phyloP scores from a whole-genome alignment of 2,888 invertebrate species.

The Volucella inanis region DNA sequence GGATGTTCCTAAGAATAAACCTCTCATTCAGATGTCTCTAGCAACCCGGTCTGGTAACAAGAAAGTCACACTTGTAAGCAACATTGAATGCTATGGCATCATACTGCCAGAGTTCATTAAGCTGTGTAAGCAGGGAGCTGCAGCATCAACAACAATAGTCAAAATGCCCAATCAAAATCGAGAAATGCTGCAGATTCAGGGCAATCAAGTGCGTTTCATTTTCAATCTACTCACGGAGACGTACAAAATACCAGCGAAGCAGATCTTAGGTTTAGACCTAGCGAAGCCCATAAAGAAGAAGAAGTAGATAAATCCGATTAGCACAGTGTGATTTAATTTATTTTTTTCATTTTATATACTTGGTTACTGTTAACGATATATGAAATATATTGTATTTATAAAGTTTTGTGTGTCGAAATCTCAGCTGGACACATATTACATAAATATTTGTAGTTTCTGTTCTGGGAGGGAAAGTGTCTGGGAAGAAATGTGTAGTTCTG shows the following conservation, averaged over 20 bases:
- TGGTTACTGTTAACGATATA: too few relatives aligned
- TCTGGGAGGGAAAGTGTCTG: too few relatives aligned
- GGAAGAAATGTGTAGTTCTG: too few relatives aligned
- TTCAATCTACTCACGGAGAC: slow-evolving; percentile 82
- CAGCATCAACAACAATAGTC: slow-evolving; percentile 93
- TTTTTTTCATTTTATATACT: slow-evolving; percentile 6
- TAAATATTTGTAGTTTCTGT: too few relatives aligned
- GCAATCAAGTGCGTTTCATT: slow-evolving; percentile 89
- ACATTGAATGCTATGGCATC: slow-evolving; percentile 94
- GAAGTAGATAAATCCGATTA: slow-evolving; percentile 75
- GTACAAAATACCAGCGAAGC: slow-evolving; percentile 82
- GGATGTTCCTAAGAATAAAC: slow-evolving; percentile 86
- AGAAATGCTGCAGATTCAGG: slow-evolving; percentile 93
- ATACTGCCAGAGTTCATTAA: slow-evolving; percentile 90
- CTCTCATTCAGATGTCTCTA: slow-evolving; percentile 90
- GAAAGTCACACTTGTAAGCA: slow-evolving; percentile 95
- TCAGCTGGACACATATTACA: too few relatives aligned
- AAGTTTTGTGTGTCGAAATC: too few relatives aligned
- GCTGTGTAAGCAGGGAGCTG: slow-evolving; percentile 92
- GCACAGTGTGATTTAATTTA: background rate
- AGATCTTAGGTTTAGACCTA: slow-evolving; percentile 81
- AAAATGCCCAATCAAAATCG: slow-evolving; percentile 88
- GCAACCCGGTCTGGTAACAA: slow-evolving; percentile 93
- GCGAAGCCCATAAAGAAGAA: slow-evolving; percentile 82
- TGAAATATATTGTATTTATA: too few relatives aligned